A percentile compares a stretch with the other conserved stretches of the same genome.
These are phyloP conservation scores for Apis dorsata DNA, from an alignment of 1,140 invertebrate genomes.

Conservation along the genomic window DNA sequence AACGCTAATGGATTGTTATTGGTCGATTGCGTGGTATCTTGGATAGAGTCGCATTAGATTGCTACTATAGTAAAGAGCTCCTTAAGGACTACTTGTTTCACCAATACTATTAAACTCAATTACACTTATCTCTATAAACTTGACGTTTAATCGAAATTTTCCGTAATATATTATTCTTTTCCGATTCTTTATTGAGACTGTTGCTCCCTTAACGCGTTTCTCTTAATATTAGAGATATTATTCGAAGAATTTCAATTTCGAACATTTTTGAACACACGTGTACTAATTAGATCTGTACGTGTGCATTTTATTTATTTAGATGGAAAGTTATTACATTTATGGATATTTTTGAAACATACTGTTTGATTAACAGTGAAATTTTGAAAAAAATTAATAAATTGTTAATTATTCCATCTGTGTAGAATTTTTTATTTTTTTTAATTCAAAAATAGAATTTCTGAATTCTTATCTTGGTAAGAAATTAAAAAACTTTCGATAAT, in stretches of 20 bases:
- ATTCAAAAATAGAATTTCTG: too few relatives aligned
- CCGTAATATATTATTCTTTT: too few relatives aligned
- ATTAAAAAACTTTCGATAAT: neutral
- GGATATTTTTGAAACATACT: too few relatives aligned
- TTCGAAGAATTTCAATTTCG: neutral
- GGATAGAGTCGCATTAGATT: neutral
- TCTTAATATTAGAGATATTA: neutral
- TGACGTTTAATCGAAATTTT: neutral
- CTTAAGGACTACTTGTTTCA: constrained; percentile 3
- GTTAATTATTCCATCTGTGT: too few relatives aligned
- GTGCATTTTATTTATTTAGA: neutral
- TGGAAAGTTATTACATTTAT: too few relatives aligned
- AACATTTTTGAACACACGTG: neutral
- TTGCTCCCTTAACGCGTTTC: neutral
- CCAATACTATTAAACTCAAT: neutral
- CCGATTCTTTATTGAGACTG: neutral
- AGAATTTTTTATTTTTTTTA: too few relatives aligned
- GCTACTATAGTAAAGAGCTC: neutral
- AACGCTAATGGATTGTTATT: constrained; percentile 40
- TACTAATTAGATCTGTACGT: neutral
- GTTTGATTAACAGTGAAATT: too few relatives aligned
- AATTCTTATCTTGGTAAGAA: too few relatives aligned
- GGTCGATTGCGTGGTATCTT: constrained; percentile 9
- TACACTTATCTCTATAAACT: neutral
- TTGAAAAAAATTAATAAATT: too few relatives aligned